phyloP scores from a whole-genome alignment of 2,113 vertebrate genomes.

The Sinocyclocheilus grahami region DNA sequence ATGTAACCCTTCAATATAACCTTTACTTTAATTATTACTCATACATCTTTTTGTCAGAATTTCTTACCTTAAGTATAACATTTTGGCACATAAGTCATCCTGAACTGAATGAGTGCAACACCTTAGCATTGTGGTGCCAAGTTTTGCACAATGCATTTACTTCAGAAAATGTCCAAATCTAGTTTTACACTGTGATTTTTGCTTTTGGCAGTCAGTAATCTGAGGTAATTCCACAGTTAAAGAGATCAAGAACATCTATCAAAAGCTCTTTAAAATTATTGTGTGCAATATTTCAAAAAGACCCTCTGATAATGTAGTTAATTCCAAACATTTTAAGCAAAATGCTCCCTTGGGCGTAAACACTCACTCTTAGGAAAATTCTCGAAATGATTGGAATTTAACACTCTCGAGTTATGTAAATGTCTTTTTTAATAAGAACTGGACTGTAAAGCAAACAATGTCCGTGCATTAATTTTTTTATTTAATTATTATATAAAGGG shows the following conservation, averaged over 20 bases:
- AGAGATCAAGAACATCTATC: not conserved
- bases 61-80: not conserved
- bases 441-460: not conserved
- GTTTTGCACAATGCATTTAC: not conserved
- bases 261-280: not conserved
- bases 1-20: not conserved
- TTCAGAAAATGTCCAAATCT: not conserved
- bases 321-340: not conserved
- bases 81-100: not conserved
- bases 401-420: slow-evolving; percentile 1
- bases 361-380: not conserved
- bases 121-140: not conserved
- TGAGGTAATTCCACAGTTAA: not conserved
- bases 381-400: not conserved
- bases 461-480: too few relatives aligned
- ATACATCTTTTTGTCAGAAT: not conserved
- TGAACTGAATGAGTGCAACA: not conserved
- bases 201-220: not conserved
- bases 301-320: not conserved
- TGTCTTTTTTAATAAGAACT: slow-evolving; percentile 8
- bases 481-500: not conserved
- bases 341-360: slow-evolving; percentile 19
- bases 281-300: not conserved
- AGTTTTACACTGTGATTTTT: not conserved
- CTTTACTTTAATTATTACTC: not conserved